Evolutionary conservation across 2,888 invertebrate species (phyloP), one percentile per base, ranked within the genome.

Genomic region (Heliconius ethilla): DNA sequence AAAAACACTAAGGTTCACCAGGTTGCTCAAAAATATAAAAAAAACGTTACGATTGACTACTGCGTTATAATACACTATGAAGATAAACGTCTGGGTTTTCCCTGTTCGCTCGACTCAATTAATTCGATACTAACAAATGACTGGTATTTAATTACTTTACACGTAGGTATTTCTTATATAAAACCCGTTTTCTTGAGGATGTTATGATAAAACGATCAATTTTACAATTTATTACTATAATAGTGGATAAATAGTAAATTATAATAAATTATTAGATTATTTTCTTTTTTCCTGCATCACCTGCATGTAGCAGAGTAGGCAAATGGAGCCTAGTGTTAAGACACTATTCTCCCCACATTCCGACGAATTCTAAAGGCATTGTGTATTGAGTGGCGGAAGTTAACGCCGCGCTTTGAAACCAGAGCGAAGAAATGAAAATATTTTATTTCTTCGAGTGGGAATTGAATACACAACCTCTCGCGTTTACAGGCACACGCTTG

Each of bases 61-160:
- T 25, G 37, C 69, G 75, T 79, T 63, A 33, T 33, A 73, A 75
- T 77, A 69, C 13, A 2, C 70, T 75, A 63, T 72, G 65, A 45
- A 65, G 55, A 70, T 76, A 76, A 76, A 77, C 45, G 45, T 13
- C 27, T 40, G 75, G 73, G 33, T 70, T 78, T 79, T 79, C 78
- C 79, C 66, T 59, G 29, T 76, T 59, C 73, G 62, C 75, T 37
- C 33, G n/a, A 77, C 63, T 67, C 73, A 59, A 79, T 78, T 72
- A 78, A 79, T 75, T 70, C 75, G 59, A 77, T 75, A 66, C 33
- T 33, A 33, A 55, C 40, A 70, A 70, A 74, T 72, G 62, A 77
- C 63, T 72, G 62, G 55, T 77, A 70, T 74, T 22, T 69, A 75
- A 79, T 75, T 75, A 55, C 51, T 27, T 70, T 70, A 66, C 70